These are phyloP conservation scores for Apodemia zela DNA, from an alignment of 2,888 invertebrate species.

Conservation along the genomic window DNA sequence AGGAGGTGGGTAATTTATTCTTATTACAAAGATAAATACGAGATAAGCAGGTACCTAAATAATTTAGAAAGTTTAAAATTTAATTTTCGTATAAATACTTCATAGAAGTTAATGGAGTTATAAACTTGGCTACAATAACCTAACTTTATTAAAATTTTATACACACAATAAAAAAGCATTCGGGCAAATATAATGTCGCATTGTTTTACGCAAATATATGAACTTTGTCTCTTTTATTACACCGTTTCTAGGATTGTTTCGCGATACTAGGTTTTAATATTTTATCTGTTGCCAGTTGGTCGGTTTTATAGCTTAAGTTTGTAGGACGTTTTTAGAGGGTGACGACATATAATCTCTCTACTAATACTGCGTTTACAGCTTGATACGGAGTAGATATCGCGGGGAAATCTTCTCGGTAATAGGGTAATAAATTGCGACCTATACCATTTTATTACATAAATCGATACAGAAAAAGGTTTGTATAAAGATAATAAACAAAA, in stretches of 20 bases:
- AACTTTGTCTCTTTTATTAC: conserved; percentile 39
- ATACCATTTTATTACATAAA: background rate
- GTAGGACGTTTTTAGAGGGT: conserved; percentile 47
- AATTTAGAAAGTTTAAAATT: too few species aligned
- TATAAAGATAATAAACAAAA: background rate
- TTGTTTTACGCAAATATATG: conserved; percentile 28
- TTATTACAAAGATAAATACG: too few species aligned
- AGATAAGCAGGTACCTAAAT: too few species aligned
- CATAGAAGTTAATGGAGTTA: too few species aligned
- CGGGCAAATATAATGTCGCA: conserved; percentile 27
- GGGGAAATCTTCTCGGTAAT: conserved; percentile 3
- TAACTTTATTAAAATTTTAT: conserved; percentile 5
- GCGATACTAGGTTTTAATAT: conserved; percentile 56
- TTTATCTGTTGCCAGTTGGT: conserved; percentile 66
- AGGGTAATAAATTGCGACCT: background rate
- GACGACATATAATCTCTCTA: conserved; percentile 43
- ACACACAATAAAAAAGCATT: conserved; percentile 5
- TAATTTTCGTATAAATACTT: too few species aligned
- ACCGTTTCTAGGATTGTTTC: conserved; percentile 43
- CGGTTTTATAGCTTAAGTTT: conserved; percentile 69
- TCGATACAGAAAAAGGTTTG: background rate
- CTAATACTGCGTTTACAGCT: conserved; percentile 27
- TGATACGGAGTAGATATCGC: conserved; percentile 3
- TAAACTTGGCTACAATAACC: background rate
- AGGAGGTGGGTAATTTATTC: too few species aligned